A percentile compares a stretch with the other conserved stretches of the same genome.
These are phyloP conservation scores for Gymnoscelis rufifasciata DNA, from an alignment of 2,888 invertebrate genomes.

Conservation along the genomic window DNA sequence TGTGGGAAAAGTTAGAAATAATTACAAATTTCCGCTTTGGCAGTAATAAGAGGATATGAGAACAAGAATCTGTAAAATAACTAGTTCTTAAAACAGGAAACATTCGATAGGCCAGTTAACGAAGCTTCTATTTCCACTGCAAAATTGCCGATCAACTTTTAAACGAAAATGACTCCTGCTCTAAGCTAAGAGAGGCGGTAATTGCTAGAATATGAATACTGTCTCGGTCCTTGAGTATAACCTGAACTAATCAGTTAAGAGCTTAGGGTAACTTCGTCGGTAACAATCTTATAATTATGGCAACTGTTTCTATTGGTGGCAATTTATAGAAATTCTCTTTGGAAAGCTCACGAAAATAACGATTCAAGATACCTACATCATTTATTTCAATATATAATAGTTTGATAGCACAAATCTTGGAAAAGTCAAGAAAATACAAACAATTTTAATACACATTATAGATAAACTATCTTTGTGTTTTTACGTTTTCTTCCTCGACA, in stretches of 20 bases:
- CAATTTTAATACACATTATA: no score
- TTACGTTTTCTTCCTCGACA: no score
- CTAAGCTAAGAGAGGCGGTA: constrained; percentile 7
- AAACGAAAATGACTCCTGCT: constrained; percentile 17
- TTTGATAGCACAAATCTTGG: no score
- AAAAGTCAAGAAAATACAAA: no score
- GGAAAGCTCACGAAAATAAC: no score
- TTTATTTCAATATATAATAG: no score
- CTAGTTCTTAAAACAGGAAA: constrained; percentile 31
- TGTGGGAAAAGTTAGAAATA: no score
- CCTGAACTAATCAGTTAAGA: constrained; percentile 47
- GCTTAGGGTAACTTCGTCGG: constrained; percentile 12
- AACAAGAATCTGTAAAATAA: constrained; percentile 12
- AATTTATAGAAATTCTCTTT: neutral
- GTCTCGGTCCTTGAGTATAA: constrained; percentile 37
- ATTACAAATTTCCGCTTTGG: no score
- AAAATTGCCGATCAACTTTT: constrained; percentile 40
- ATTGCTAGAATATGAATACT: constrained; percentile 27
- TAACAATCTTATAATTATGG: constrained; percentile 7
- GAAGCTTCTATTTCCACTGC: constrained; percentile 41
- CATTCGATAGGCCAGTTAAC: constrained; percentile 34
- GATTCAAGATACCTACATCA: no score
- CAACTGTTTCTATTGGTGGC: neutral
- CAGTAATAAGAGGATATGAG: no score
- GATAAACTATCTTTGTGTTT: no score